phyloP scores from a whole-genome alignment of 2,888 invertebrate species.

The Acleris holmiana region DNA sequence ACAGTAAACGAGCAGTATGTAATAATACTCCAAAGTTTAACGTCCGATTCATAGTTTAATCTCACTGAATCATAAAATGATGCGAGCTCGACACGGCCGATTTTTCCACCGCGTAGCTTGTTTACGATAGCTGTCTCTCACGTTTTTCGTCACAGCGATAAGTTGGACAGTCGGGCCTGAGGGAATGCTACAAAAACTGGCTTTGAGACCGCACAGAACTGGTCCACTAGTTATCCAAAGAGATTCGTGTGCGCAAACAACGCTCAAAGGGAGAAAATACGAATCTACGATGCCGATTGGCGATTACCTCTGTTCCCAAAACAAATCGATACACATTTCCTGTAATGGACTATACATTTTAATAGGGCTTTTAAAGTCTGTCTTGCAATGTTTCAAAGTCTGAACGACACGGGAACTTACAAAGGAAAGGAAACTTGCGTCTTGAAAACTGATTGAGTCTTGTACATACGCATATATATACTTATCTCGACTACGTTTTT shows the following conservation, averaged over 20 bases:
- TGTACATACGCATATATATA: not conserved
- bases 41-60: too few species aligned
- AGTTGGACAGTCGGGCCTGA: conserved; percentile 1
- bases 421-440: not conserved
- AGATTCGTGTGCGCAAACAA: conserved; percentile 3
- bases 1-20: too few species aligned
- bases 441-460: not conserved
- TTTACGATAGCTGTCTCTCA: conserved; percentile 23
- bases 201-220: conserved; percentile 7
- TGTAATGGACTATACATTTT: conserved; percentile 29
- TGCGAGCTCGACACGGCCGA: not conserved
- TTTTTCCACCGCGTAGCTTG: conserved; percentile 11
- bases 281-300: not conserved
- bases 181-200: conserved; percentile 16
- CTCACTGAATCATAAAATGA: too few species aligned
- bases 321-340: conserved; percentile 18
- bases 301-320: conserved; percentile 17
- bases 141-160: conserved; percentile 17
- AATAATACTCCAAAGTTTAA: too few species aligned
- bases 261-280: conserved; percentile 21
- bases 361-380: conserved; percentile 19
- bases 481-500: conserved; percentile 15
- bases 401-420: not conserved
- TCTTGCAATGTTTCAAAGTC: conserved; percentile 4
- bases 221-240: not conserved